Conservation (phyloP, 2,113 vertebrate species). For the Diadophis punctatus region DNA sequence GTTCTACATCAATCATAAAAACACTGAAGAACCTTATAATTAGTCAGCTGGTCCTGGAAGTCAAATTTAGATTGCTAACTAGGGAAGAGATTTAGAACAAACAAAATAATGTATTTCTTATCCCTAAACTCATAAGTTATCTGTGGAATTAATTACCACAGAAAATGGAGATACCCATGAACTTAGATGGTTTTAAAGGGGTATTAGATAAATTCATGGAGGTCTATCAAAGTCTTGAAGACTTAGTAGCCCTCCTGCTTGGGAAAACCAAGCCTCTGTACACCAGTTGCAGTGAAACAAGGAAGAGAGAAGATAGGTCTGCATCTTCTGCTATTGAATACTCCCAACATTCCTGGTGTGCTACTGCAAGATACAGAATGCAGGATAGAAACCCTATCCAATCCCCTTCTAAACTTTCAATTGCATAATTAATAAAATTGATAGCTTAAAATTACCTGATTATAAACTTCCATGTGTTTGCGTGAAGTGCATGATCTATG, state of each 20-base stretch:
- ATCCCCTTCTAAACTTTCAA: background rate
- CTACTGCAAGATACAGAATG: background rate
- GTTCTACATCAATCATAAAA: background rate
- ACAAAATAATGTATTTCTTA: background rate
- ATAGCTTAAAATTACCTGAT: slow-evolving; percentile 81
- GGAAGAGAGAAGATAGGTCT: background rate
- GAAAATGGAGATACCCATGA: background rate
- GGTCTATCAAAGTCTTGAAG: background rate
- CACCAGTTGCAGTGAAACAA: background rate
- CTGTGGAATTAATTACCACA: background rate
- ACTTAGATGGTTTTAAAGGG: background rate
- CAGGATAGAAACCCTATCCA: background rate
- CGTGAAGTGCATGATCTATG: slow-evolving; percentile 93
- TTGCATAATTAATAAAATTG: background rate
- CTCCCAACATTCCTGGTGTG: background rate
- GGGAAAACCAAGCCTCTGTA: background rate
- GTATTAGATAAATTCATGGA: background rate
- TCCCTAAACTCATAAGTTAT: background rate
- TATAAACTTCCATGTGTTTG: slow-evolving; percentile 96
- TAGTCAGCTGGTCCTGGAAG: background rate
- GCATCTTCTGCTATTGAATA: background rate
- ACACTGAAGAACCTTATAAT: background rate
- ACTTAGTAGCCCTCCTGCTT: background rate
- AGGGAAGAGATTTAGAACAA: background rate
- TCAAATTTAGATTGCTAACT: background rate